These are phyloP conservation scores for Megaceryle torquata DNA, from an alignment of 2,113 vertebrate species.

Conservation along the genomic window DNA sequence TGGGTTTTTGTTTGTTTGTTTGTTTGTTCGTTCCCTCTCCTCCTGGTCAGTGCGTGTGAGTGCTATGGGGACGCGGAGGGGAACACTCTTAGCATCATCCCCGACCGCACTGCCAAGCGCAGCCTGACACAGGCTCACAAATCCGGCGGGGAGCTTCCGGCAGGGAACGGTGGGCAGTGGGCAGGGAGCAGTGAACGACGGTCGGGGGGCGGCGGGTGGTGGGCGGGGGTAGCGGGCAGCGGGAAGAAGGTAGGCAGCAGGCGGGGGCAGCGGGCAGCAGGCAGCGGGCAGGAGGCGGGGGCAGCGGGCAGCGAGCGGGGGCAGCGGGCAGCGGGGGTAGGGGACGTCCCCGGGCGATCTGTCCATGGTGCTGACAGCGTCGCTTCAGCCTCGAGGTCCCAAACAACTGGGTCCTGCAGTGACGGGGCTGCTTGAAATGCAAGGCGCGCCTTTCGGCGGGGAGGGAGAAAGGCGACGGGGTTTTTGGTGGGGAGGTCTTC, in stretches of 20 bases:
- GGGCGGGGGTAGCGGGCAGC: neutral
- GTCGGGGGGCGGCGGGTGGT: neutral
- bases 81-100: neutral
- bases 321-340: neutral
- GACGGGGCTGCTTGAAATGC: conserved; percentile 54
- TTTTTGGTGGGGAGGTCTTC: neutral
- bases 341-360: neutral
- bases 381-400: conserved; percentile 47
- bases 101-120: neutral
- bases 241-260: too few relatives aligned
- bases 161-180: neutral
- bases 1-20: neutral
- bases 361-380: conserved; percentile 57
- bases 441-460: neutral
- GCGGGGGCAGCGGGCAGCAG: neutral
- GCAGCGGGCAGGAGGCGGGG: too few relatives aligned
- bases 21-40: neutral
- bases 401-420: neutral
- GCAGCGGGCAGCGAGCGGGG: neutral
- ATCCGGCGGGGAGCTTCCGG: neutral
- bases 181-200: neutral
- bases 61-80: neutral
- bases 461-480: neutral
- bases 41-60: neutral
- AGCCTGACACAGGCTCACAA: neutral